Base-by-base conservation (phyloP, 1,140 invertebrate genomes). In the Pteromalus puparum region DNA sequence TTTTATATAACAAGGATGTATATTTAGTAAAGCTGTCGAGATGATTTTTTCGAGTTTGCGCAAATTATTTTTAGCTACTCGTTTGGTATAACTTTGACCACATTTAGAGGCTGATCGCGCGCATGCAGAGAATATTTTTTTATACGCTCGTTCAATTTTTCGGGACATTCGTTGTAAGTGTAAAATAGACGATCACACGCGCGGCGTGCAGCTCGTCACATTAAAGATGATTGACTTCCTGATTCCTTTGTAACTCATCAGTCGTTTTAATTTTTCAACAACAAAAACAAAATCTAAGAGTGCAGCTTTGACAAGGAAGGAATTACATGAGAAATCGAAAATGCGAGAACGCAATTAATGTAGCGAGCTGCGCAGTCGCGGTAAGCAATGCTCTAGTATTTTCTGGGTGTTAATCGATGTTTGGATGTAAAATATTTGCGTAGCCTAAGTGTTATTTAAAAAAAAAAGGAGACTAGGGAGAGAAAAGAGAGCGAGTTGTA, bases 391-490 rank as follows among this genome's bases (percentile, higher is more conserved):
- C 34, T 73, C 48, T 80, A 81, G 61, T 30, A 79, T 84, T 84
- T 75, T 83, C 85, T 90, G 87, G 87, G 76, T 90, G 88, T 90
- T 84, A 89, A 91, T 91, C 86, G 82, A 89, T 91, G 90, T 91
- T 81, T 91, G 85, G 88, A 86, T 90, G 89, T 90, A 90, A 89
- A 91, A 90, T 90, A 90, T 89, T 85, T 86, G 87, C 86, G 87
- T 88, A 89, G 86, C 76, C 82, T 90, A 90, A 90, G 86, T 87
- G 87, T 89, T 90, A 87, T 86, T 86, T 84, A 87, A 85, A 74
- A 65, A 83, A 79, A 77, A 79, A 77, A 34, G 67, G 68, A 72
- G 18, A 68, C 67, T 38, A n/a, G 3, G 1, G 34, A 76, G 30
- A 12, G 67, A 34, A 48, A 83, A 80, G n/a, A 78, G 46, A 30